Conservation (phyloP, 1,140 invertebrate species). For the Melipona quadrifasciata region DNA sequence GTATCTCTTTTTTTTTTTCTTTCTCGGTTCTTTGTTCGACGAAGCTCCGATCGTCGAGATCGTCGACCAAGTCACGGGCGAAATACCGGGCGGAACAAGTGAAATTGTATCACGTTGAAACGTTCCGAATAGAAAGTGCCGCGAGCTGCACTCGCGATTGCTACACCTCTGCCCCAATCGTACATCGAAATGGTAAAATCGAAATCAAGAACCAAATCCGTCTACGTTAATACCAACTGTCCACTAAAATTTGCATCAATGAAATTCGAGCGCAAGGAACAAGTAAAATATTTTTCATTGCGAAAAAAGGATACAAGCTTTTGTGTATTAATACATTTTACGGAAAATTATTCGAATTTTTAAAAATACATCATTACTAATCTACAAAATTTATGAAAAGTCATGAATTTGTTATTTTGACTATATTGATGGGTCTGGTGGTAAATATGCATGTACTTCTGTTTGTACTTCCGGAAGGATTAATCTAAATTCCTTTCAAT, state of each 20-base stretch:
- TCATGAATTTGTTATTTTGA: too few relatives aligned
- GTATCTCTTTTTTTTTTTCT: constrained; percentile 13
- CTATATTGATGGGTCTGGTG: too few relatives aligned
- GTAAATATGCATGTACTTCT: too few relatives aligned
- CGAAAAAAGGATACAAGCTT: too few relatives aligned
- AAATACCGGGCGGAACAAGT: constrained; percentile 68
- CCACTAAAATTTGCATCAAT: background rate
- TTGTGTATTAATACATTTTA: too few relatives aligned
- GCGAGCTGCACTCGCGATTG: background rate
- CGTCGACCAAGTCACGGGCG: constrained; percentile 47
- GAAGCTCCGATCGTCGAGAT: constrained; percentile 39
- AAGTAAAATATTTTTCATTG: too few relatives aligned
- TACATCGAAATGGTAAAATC: background rate
- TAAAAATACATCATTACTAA: too few relatives aligned
- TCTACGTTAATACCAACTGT: background rate
- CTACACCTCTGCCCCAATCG: constrained; percentile 6
- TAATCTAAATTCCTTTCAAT: too few relatives aligned
- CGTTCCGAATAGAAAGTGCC: constrained; percentile 74
- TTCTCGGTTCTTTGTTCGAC: constrained; percentile 11
- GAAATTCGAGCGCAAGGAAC: too few relatives aligned
- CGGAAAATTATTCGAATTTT: too few relatives aligned
- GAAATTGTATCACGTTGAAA: constrained; percentile 72
- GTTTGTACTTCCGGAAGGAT: too few relatives aligned
- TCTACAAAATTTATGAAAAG: too few relatives aligned
- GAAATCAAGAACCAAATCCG: background rate